phyloP scores from a whole-genome alignment of 2,888 invertebrate species.

The Helobdella robusta region DNA sequence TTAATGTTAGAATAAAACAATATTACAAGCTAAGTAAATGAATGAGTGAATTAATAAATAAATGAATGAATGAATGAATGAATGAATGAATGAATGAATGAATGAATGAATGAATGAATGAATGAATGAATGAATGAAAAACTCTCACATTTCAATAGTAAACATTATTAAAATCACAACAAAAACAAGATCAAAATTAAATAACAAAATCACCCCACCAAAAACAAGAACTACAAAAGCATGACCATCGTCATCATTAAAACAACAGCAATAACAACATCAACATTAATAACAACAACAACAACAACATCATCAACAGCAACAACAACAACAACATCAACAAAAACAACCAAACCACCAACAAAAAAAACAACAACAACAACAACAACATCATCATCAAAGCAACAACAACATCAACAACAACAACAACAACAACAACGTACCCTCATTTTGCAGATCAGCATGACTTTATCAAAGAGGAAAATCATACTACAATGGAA shows the following conservation, averaged over 20 bases:
- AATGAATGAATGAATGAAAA: too few species aligned
- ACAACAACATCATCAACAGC: background rate
- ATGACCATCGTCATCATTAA: too few species aligned
- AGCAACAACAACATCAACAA: background rate
- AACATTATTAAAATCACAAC: too few species aligned
- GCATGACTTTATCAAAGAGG: constrained; percentile 91
- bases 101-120: too few species aligned
- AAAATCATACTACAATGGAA: constrained; percentile 70
- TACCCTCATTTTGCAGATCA: constrained; percentile 79
- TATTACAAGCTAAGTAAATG: background rate
- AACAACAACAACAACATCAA: background rate
- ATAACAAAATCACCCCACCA: too few species aligned
- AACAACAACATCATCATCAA: background rate
- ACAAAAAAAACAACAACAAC: background rate
- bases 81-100: too few species aligned
- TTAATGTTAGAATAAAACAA: background rate
- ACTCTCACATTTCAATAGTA: too few species aligned
- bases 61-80: too few species aligned
- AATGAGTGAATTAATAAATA: background rate
- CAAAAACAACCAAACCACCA: background rate
- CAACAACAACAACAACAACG: constrained; percentile 17
- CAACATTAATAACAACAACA: background rate
- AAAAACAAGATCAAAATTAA: too few species aligned
- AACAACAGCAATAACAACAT: background rate
- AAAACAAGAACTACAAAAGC: too few species aligned